These are phyloP conservation scores for Tiliqua scincoides DNA, from an alignment of 2,113 vertebrate genomes.

Conservation along the genomic window DNA sequence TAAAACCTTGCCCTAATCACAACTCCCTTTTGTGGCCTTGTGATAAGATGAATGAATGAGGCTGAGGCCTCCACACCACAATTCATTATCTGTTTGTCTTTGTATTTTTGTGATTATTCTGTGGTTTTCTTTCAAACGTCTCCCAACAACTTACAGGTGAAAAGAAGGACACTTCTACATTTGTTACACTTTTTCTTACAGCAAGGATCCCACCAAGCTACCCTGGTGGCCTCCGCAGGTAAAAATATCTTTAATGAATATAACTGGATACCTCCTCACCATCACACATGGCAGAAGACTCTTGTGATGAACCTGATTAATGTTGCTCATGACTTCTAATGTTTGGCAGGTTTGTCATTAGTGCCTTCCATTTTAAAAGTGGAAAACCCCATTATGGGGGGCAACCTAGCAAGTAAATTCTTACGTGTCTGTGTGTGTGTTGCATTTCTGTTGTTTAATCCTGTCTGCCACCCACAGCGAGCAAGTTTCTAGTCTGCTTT, in stretches of 20 bases:
- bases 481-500: background rate
- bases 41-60: background rate
- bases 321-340: no score
- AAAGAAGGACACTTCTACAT: background rate
- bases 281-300: no score
- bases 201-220: background rate
- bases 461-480: conserved; percentile 24
- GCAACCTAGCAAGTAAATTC: no score
- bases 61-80: background rate
- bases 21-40: background rate
- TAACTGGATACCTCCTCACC: no score
- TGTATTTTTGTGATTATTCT: conserved; percentile 43
- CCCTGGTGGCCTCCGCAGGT: no score
- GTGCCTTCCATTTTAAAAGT: no score
- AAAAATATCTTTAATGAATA: no score
- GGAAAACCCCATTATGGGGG: no score
- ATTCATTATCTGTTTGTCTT: background rate
- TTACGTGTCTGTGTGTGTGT: no score
- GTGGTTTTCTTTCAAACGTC: conserved; percentile 22
- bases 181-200: background rate
- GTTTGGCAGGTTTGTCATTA: no score
- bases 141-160: background rate
- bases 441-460: no score
- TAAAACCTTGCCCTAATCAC: conserved; percentile 4
- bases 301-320: no score